Evolutionary conservation across 2,888 invertebrate genomes (phyloP).

Genomic region (Agrochola macilenta): DNA sequence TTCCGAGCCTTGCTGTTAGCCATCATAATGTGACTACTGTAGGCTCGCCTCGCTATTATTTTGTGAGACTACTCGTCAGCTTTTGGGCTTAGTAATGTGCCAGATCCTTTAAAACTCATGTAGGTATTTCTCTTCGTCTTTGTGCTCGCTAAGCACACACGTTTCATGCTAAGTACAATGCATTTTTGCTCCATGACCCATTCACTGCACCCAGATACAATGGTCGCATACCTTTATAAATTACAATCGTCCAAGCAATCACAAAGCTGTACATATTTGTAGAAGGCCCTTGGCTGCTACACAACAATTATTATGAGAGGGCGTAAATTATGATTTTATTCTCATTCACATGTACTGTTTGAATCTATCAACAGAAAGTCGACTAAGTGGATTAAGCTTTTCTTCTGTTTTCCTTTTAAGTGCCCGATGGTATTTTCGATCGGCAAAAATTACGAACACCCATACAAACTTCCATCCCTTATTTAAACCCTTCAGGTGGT

Average conservation of each 20-base stretch:
- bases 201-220: conserved; percentile 23
- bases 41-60: no score
- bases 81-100: neutral
- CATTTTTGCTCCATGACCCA: conserved; percentile 31
- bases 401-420: no score
- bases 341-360: neutral
- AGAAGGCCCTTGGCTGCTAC: conserved; percentile 12
- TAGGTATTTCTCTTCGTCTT: neutral
- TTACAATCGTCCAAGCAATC: conserved; percentile 22
- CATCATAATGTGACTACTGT: no score
- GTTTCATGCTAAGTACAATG: conserved; percentile 6
- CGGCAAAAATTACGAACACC: no score
- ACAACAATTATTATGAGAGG: neutral
- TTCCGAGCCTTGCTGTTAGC: no score
- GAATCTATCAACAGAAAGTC: neutral
- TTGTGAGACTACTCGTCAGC: neutral
- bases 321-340: neutral
- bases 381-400: no score
- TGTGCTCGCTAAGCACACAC: neutral
- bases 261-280: conserved; percentile 14
- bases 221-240: conserved; percentile 34
- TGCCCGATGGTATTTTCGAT: no score
- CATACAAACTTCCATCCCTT: no score
- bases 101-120: neutral
- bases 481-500: neutral